A percentile compares a stretch with the other conserved stretches of the same genome.
phyloP scores from a whole-genome alignment of 2,113 vertebrate species.

The Rhineura floridana region DNA sequence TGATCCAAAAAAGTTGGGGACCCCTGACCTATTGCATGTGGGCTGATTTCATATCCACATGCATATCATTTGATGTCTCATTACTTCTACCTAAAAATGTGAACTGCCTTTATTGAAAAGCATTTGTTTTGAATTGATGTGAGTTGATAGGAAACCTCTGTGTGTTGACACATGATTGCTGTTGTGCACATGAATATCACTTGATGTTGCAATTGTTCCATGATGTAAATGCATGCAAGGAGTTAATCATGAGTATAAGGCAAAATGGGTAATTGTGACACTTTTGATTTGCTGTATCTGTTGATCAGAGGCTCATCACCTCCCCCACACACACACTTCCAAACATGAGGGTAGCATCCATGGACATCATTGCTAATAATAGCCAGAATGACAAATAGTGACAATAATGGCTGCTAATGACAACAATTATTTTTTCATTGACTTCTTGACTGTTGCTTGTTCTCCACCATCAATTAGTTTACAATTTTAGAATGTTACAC shows the following conservation, averaged over 20 bases:
- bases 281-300: background rate
- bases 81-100: background rate
- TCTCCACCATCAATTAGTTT: constrained; percentile 51
- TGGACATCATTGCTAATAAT: background rate
- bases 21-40: background rate
- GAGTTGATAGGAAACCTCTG: background rate
- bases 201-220: background rate
- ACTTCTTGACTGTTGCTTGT: constrained; percentile 41
- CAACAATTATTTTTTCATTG: constrained; percentile 8
- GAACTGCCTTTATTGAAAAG: background rate
- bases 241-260: background rate
- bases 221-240: background rate
- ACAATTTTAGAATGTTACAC: constrained; percentile 36
- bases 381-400: constrained; percentile 11
- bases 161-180: background rate
- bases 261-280: background rate
- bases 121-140: background rate
- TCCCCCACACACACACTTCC: too few relatives aligned
- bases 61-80: background rate
- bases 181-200: background rate
- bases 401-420: constrained; percentile 19
- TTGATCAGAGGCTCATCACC: background rate
- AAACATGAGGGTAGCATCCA: background rate
- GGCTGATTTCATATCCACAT: background rate
- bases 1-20: too few relatives aligned